Conservation (phyloP, 53 echinoderm and acorn worm genomes). For the Arbacia lixula region DNA sequence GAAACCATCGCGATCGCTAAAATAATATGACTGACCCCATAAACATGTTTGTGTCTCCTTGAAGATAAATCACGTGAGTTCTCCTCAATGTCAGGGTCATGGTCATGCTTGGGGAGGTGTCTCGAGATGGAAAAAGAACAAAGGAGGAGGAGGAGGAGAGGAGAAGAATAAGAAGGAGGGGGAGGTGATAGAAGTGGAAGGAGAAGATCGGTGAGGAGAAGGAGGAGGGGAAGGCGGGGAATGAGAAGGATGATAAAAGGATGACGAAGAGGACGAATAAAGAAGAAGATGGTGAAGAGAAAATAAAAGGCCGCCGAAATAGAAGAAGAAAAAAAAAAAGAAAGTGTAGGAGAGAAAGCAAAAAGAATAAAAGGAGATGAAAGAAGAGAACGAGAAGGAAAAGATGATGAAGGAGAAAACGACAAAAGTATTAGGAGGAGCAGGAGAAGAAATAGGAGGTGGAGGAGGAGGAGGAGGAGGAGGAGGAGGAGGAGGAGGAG, state of each 20-base stretch:
- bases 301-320: background rate
- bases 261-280: background rate
- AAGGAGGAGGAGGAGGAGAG: no score
- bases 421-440: background rate
- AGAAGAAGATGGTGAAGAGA: background rate
- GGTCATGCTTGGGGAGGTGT: no score
- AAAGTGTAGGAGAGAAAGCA: background rate
- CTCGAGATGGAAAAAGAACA: no score
- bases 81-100: no score
- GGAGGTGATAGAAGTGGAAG: background rate
- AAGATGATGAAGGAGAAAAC: background rate
- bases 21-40: no score
- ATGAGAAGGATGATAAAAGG: background rate
- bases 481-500: constrained; percentile 6
- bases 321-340: background rate
- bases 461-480: background rate
- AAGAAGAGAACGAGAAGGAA: background rate
- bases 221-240: background rate
- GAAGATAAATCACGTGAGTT: no score
- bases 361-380: background rate
- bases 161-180: no score
- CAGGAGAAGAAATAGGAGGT: background rate
- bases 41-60: constrained; percentile 20
- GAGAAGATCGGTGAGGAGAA: background rate
- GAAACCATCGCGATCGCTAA: no score